Conservation (phyloP, 1,140 invertebrate species). For the Magallana ariakensis region DNA sequence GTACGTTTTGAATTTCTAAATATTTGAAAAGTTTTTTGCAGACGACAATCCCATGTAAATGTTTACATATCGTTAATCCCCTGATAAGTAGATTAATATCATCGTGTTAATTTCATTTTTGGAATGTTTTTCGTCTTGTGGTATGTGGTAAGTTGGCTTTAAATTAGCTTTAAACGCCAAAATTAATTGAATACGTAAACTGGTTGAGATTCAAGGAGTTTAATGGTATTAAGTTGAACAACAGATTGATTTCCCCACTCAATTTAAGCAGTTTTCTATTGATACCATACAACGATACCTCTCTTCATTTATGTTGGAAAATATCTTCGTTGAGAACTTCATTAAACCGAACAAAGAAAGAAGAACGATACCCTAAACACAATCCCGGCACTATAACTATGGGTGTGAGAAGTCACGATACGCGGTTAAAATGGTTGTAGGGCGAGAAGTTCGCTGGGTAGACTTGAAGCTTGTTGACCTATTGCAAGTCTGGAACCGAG, state of each 20-base stretch:
- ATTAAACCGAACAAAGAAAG: background rate
- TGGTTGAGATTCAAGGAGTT: background rate
- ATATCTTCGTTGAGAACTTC: constrained; percentile 9
- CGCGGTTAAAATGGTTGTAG: background rate
- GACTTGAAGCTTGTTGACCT: background rate
- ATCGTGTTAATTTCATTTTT: constrained; percentile 22
- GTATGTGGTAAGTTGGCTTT: constrained; percentile 19
- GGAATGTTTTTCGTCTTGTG: constrained; percentile 6
- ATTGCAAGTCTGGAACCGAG: background rate
- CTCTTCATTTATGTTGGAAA: background rate
- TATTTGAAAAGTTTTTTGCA: background rate
- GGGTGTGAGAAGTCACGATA: background rate
- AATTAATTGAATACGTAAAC: constrained; percentile 35
- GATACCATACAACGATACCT: background rate
- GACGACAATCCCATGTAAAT: background rate
- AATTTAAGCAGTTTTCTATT: background rate
- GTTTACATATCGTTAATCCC: background rate
- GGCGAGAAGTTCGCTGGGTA: background rate
- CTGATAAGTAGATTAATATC: constrained; percentile 23
- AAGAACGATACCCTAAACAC: background rate
- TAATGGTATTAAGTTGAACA: background rate
- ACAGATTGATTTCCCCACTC: background rate
- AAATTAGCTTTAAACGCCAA: constrained; percentile 34
- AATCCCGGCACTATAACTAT: background rate
- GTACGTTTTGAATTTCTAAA: background rate